phyloP scores from a whole-genome alignment of 2,113 vertebrate species.

The Corapipo altera region DNA sequence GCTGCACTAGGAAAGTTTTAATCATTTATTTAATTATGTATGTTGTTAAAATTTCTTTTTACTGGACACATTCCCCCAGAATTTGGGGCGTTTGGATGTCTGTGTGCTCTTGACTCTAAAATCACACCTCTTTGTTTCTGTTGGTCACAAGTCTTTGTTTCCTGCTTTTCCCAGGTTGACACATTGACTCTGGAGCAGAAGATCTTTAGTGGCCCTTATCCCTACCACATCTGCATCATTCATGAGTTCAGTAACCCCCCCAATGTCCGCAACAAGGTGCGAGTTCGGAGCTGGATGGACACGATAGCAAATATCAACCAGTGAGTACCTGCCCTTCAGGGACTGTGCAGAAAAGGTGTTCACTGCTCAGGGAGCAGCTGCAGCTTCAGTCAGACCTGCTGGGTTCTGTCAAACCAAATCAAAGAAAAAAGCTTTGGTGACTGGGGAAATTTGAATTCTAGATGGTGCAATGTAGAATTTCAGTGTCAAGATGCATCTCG shows the following conservation, averaged over 20 bases:
- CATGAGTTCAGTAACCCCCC: conserved; percentile 98
- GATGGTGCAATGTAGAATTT: not conserved
- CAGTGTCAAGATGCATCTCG: not conserved
- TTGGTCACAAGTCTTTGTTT: not conserved
- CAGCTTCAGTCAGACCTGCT: not conserved
- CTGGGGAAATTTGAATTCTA: not conserved
- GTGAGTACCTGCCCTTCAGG: conserved; percentile 74
- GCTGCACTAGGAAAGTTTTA: not conserved
- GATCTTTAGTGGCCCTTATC: conserved; percentile 94
- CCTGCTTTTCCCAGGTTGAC: conserved; percentile 81
- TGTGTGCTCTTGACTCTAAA: not conserved
- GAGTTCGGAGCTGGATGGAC: conserved; percentile 98
- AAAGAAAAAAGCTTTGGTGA: not conserved
- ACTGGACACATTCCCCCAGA: fast-evolving
- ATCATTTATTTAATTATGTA: not conserved
- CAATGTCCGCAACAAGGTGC: conserved; percentile 97
- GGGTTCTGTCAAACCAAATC: not conserved
- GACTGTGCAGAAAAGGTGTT: not conserved
- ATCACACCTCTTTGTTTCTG: not conserved
- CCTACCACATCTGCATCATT: conserved; percentile 95
- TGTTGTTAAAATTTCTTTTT: not conserved
- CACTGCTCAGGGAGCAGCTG: not conserved
- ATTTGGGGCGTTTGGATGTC: not conserved
- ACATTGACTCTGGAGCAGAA: conserved; percentile 89
- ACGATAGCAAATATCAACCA: conserved; percentile 98